These are phyloP conservation scores for Sinonovacula constricta DNA, from an alignment of 1,140 invertebrate species.

Conservation along the genomic window DNA sequence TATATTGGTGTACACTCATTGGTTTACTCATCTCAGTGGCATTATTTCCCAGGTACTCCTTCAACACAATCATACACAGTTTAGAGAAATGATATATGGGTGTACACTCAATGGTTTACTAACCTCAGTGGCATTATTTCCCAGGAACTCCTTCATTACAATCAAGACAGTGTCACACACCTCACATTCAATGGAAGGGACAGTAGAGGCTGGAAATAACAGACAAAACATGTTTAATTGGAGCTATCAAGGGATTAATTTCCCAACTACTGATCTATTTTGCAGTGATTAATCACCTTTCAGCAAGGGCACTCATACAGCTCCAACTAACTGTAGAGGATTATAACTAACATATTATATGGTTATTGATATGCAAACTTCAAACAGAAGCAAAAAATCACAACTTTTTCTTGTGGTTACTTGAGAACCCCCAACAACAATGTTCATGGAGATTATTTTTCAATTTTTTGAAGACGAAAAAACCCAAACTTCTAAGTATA, in stretches of 20 bases:
- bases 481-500: too few relatives aligned
- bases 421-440: too few relatives aligned
- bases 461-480: too few relatives aligned
- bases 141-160: neutral
- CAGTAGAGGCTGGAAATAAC: neutral
- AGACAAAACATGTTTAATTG: neutral
- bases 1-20: neutral
- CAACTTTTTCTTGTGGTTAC: too few relatives aligned
- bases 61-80: neutral
- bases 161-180: slow-evolving; percentile 27
- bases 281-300: neutral
- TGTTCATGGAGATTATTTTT: too few relatives aligned
- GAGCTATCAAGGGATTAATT: neutral
- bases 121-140: slow-evolving; percentile 19
- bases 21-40: neutral
- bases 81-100: neutral
- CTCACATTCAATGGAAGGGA: slow-evolving; percentile 19
- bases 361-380: too few relatives aligned
- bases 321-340: neutral
- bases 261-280: neutral
- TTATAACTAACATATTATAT: neutral
- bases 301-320: neutral
- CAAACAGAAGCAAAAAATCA: too few relatives aligned
- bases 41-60: neutral
- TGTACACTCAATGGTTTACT: neutral